Percentiles rank a stretch among this genome's conserved stretches.
Evolutionary conservation across 2,888 invertebrate species (phyloP).

Genomic region (Tachina lurida): DNA sequence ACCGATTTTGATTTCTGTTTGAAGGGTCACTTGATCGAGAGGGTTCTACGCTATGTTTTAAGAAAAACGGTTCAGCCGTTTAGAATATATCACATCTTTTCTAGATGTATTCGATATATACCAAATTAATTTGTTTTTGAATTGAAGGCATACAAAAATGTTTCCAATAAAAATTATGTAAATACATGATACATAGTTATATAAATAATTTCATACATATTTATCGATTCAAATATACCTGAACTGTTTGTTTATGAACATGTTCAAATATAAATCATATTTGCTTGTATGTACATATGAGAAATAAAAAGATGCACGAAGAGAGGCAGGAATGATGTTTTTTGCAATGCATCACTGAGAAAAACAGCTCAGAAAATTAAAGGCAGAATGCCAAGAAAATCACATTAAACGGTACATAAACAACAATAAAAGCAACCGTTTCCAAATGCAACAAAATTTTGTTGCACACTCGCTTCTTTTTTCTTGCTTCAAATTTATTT

Average conservation of each 20-base stretch:
- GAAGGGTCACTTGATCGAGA: too few species aligned
- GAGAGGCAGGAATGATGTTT: slow-evolving; percentile 26
- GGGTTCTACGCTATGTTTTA: too few species aligned
- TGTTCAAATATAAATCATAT: slow-evolving; percentile 63
- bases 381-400: slow-evolving; percentile 69
- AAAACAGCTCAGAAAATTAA: slow-evolving; percentile 42
- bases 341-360: slow-evolving; percentile 61
- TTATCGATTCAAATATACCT: slow-evolving; percentile 70
- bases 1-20: too few species aligned
- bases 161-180: slow-evolving; percentile 14
- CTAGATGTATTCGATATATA: too few species aligned
- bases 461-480: slow-evolving; percentile 46
- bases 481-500: slow-evolving; percentile 3
- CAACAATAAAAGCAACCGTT: slow-evolving; percentile 47
- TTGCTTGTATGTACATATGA: background rate
- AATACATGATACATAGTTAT: background rate
- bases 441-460: slow-evolving; percentile 59
- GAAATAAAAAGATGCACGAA: slow-evolving; percentile 28
- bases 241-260: slow-evolving; percentile 55
- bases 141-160: slow-evolving; percentile 23
- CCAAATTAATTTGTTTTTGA: slow-evolving; percentile 11
- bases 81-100: too few species aligned
- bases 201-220: slow-evolving; percentile 40
- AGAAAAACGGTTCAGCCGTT: too few species aligned
- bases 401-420: slow-evolving; percentile 64